phyloP scores from a whole-genome alignment of 2,797 vertebrate species.

The Monodelphis domestica region DNA sequence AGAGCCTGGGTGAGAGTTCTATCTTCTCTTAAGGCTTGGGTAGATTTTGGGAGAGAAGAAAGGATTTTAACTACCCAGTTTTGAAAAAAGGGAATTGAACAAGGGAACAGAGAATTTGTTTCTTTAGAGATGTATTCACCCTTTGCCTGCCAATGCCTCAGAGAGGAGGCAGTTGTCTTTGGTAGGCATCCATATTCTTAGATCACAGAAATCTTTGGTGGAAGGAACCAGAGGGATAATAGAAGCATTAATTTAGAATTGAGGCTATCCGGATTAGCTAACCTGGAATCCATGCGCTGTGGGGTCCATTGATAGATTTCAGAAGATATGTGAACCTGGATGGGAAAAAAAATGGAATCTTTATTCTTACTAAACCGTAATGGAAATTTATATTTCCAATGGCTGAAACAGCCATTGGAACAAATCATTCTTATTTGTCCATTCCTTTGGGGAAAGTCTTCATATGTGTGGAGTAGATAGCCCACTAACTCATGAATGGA shows the following conservation, averaged over 20 bases:
- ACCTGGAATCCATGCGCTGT: not conserved
- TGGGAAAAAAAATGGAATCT: not conserved
- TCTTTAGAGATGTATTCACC: not conserved
- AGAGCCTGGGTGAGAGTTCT: not conserved
- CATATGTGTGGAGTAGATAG: too few relatives aligned
- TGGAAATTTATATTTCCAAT: too few relatives aligned
- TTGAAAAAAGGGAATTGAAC: not conserved
- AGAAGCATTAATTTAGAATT: not conserved
- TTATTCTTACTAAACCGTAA: too few relatives aligned
- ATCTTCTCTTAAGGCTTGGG: not conserved
- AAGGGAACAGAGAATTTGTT: not conserved
- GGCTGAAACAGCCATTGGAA: too few relatives aligned
- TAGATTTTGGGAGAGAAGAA: constrained; percentile 3
- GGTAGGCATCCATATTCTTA: not conserved
- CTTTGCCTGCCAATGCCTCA: not conserved
- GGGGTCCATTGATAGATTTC: not conserved
- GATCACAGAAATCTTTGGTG: not conserved
- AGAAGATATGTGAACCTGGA: not conserved
- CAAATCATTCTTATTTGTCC: too few relatives aligned
- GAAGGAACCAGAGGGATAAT: not conserved
- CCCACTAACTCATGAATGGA: too few relatives aligned
- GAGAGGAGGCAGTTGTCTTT: not conserved
- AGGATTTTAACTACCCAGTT: not conserved
- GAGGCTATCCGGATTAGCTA: not conserved
- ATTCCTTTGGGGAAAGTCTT: too few relatives aligned